Conservation (phyloP, 2,888 invertebrate species). For the Nowickia ferox region DNA sequence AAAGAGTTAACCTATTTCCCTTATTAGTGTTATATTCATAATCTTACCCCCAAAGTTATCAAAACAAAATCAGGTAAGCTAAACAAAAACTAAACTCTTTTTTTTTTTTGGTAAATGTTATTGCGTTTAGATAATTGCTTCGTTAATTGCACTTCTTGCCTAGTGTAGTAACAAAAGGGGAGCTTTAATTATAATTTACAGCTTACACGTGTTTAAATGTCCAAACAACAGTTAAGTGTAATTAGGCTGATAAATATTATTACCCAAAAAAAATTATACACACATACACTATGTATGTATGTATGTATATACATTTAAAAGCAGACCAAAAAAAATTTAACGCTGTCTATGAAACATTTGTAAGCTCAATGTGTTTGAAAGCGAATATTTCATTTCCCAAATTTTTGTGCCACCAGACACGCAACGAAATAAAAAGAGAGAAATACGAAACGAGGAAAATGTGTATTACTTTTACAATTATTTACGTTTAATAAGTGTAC, state of each 20-base stretch:
- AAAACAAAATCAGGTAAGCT: neutral
- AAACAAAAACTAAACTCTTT: neutral
- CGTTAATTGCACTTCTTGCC: conserved; percentile 55
- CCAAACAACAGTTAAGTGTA: conserved; percentile 62
- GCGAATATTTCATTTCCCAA: conserved; percentile 38
- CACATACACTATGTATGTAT: conserved; percentile 3
- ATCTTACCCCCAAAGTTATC: neutral
- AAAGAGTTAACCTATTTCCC: too few species aligned
- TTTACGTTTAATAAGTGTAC: neutral
- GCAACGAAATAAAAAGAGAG: conserved; percentile 41
- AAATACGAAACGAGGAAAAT: neutral
- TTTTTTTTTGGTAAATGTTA: conserved; percentile 13
- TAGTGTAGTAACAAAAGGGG: conserved; percentile 39
- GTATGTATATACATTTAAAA: neutral
- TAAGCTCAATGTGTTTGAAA: conserved; percentile 28
- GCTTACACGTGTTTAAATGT: conserved; percentile 65
- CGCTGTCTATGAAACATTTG: neutral
- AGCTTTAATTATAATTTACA: conserved; percentile 65
- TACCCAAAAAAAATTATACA: neutral
- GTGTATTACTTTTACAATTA: neutral
- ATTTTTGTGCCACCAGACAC: conserved; percentile 16
- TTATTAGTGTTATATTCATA: too few species aligned
- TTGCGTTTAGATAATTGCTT: conserved; percentile 61
- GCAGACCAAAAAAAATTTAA: neutral
- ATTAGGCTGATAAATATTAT: conserved; percentile 61